phyloP scores from a whole-genome alignment of 2,797 vertebrate genomes.

The Crenuchus spilurus region DNA sequence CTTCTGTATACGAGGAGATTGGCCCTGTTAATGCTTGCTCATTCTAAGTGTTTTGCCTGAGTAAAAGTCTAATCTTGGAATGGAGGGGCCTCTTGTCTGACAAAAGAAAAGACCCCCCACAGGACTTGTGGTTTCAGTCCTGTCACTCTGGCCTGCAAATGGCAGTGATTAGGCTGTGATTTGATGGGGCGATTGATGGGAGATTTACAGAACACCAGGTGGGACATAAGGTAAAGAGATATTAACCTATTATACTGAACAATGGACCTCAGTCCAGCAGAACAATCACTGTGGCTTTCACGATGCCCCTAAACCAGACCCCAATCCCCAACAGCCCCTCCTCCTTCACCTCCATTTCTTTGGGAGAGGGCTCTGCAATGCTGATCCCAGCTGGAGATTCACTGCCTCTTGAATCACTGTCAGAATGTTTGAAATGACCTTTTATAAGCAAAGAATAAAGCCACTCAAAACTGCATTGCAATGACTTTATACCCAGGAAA shows the following conservation, averaged over 20 bases:
- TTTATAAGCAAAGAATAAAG: too few species aligned
- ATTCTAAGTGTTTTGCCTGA: conserved; percentile 33
- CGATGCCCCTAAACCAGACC: conserved; percentile 27
- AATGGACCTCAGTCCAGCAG: conserved; percentile 61
- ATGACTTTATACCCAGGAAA: too few species aligned
- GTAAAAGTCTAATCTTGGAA: conserved; percentile 49
- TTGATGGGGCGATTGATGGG: conserved; percentile 12
- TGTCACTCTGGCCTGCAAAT: conserved; percentile 11
- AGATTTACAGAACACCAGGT: conserved; percentile 49
- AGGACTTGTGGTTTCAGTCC: conserved; percentile 16
- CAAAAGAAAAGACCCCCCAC: conserved; percentile 5
- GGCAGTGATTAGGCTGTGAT: conserved; percentile 13
- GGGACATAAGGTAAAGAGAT: conserved; percentile 55
- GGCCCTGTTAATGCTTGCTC: not conserved
- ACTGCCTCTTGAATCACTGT: conserved; percentile 35
- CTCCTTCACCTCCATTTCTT: conserved; percentile 14
- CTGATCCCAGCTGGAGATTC: conserved; percentile 51
- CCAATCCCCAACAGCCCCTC: conserved; percentile 17
- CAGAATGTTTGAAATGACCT: too few species aligned
- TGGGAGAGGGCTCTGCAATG: conserved; percentile 64
- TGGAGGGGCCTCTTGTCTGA: conserved; percentile 17
- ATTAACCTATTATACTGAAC: conserved; percentile 62
- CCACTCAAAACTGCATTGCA: too few species aligned
- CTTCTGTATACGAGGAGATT: conserved; percentile 13
- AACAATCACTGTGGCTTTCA: conserved; percentile 49